These are phyloP conservation scores for Omphaloscelis lunosa DNA, from an alignment of 2,888 invertebrate species.

Conservation along the genomic window DNA sequence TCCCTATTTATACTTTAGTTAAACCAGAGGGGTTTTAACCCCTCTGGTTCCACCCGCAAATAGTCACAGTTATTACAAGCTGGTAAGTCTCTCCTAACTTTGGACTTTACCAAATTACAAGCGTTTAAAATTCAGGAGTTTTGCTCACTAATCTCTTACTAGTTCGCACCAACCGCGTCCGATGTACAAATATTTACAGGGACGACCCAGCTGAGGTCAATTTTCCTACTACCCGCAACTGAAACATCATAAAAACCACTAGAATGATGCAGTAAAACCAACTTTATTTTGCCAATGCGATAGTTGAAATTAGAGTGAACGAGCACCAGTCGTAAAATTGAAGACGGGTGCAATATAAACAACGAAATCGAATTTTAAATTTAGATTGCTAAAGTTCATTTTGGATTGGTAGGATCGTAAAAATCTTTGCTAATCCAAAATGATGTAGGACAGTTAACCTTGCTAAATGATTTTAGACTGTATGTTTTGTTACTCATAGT, in stretches of 20 bases:
- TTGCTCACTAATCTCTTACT: constrained; percentile 83
- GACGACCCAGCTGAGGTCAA: constrained; percentile 88
- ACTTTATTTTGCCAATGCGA: constrained; percentile 47
- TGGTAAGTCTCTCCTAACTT: constrained; percentile 65
- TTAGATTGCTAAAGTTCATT: constrained; percentile 76
- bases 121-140: constrained; percentile 75
- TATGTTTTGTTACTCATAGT: constrained; percentile 36
- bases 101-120: constrained; percentile 68
- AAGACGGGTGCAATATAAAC: constrained; percentile 66
- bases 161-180: constrained; percentile 83
- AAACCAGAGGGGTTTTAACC: too few species aligned
- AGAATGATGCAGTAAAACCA: constrained; percentile 45
- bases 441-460: constrained; percentile 50
- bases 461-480: constrained; percentile 50
- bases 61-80: constrained; percentile 61
- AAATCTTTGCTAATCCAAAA: constrained; percentile 64
- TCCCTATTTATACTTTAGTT: constrained; percentile 1
- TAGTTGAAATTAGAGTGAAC: constrained; percentile 61
- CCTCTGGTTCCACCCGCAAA: constrained; percentile 36
- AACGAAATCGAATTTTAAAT: constrained; percentile 78
- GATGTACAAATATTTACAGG: constrained; percentile 88
- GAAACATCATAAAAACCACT: constrained; percentile 71
- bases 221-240: constrained; percentile 74
- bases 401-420: constrained; percentile 71
- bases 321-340: constrained; percentile 76